Evolutionary conservation across 2,888 invertebrate genomes (phyloP).

Genomic region (Agonopterix alstromeriana): DNA sequence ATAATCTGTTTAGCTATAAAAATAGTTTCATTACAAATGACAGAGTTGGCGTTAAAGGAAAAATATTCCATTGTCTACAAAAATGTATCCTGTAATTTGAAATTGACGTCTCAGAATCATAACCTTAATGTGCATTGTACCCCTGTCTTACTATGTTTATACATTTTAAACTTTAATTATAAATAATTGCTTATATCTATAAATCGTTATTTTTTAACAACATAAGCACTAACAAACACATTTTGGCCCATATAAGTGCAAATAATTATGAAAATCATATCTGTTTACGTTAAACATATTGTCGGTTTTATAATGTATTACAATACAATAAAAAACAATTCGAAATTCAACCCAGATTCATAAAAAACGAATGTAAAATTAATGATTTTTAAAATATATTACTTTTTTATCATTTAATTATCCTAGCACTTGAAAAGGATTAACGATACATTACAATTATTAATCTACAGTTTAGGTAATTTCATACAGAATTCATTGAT

Average conservation of each 20-base stretch:
- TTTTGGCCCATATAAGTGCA: constrained; percentile 11
- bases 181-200: constrained; percentile 21
- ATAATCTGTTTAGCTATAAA: neutral
- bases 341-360: no score
- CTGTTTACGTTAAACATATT: no score
- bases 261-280: constrained; percentile 8
- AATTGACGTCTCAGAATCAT: no score
- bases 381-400: no score
- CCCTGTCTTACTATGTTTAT: neutral
- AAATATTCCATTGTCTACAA: no score
- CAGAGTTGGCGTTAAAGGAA: neutral
- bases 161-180: constrained; percentile 3
- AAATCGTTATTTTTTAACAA: constrained; percentile 22
- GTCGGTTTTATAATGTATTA: no score
- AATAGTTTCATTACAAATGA: neutral
- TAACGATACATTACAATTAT: no score
- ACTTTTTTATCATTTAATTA: constrained; percentile 14
- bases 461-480: neutral
- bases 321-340: no score
- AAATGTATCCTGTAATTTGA: no score
- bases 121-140: no score
- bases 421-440: constrained; percentile 17
- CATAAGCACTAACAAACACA: constrained; percentile 14
- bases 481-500: constrained; percentile 1
- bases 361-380: no score